Conservation (phyloP, 2,113 vertebrate species). For the Scomber colias region DNA sequence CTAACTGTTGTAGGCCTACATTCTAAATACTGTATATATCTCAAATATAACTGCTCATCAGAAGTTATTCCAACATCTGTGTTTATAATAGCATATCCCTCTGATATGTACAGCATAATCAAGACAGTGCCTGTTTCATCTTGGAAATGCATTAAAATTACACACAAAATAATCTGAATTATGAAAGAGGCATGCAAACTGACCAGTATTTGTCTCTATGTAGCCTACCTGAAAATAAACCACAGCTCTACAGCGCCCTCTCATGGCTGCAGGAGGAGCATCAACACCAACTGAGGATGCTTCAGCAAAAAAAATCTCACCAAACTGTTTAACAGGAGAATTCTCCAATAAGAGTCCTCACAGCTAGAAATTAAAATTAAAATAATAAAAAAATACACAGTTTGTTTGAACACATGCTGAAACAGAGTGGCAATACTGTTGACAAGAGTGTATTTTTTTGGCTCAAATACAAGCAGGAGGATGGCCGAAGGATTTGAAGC, state of each 20-base stretch:
- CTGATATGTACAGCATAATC: conserved; percentile 72
- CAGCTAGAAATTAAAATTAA: conserved; percentile 30
- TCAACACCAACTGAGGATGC: conserved; percentile 1
- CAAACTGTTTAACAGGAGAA: conserved; percentile 8
- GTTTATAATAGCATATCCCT: conserved; percentile 51
- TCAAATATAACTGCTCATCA: conserved; percentile 64
- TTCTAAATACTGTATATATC: conserved; percentile 68
- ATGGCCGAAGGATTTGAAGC: conserved; percentile 34
- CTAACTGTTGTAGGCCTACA: conserved; percentile 64
- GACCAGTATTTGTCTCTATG: conserved; percentile 51
- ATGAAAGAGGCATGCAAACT: conserved; percentile 77
- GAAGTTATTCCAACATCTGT: conserved; percentile 56
- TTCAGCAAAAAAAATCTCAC: conserved; percentile 6
- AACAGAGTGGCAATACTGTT: conserved; percentile 59
- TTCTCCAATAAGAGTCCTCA: not conserved
- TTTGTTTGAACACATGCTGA: conserved; percentile 63
- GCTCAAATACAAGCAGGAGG: conserved; percentile 67
- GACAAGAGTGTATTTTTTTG: conserved; percentile 46
- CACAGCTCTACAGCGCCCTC: conserved; percentile 25
- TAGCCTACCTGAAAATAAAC: conserved; percentile 50
- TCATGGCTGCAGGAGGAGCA: conserved; percentile 42
- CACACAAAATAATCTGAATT: conserved; percentile 72
- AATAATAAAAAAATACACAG: conserved; percentile 32
- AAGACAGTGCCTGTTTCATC: conserved; percentile 59
- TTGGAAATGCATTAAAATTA: conserved; percentile 68